Evolutionary conservation across 2,888 invertebrate genomes (phyloP), one percentile per base, ranked within the genome.

Genomic region (Aelia acuminata): DNA sequence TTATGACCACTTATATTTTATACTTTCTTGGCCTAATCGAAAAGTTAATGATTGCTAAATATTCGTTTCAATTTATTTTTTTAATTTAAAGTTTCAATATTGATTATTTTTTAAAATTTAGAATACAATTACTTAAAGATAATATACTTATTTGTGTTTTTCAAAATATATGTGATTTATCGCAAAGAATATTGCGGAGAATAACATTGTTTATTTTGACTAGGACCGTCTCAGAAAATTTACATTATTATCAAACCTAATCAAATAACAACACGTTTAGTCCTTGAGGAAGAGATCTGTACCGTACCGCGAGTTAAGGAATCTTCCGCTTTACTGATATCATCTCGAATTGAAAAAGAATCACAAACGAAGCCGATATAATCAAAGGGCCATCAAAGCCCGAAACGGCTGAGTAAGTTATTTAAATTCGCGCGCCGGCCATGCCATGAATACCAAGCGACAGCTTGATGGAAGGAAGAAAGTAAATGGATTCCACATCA

Each of bases 251-350:
- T 26, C 57, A 11, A 20, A 70, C 20, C 31, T 1, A 70, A 70
- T 20, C 63, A 63, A 63, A 63, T 70, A 70, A 70, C 63, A 70
- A 70, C 63, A 70, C 31, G 63, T 70, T 35, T 7, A 35, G 63
- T 13, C 63, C 63, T 70, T 70, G 63, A 31, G 10, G 26, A 13
- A 4, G 31, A 11, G 26, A 26, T n/a, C n/a, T n/a, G n/a, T n/a
- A 49, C 15, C 13, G 57, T 31, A 26, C 10, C 10, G 53, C n/a
- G 57, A 57, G 26, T 26, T n/a, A 15, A 26, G 26, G 63, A 70
- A 70, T 70, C 5, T 18, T 70, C 8, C 31, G 4, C 7, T 18
- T 20, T 20, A 4, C 63, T 70, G 63, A 70, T 70, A 70, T 35
- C 31, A 70, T 70, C 63, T n/a, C 1, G 2, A 35, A 70, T 70